Conservation (phyloP, 2,113 vertebrate species). For the Mungos mungo region DNA sequence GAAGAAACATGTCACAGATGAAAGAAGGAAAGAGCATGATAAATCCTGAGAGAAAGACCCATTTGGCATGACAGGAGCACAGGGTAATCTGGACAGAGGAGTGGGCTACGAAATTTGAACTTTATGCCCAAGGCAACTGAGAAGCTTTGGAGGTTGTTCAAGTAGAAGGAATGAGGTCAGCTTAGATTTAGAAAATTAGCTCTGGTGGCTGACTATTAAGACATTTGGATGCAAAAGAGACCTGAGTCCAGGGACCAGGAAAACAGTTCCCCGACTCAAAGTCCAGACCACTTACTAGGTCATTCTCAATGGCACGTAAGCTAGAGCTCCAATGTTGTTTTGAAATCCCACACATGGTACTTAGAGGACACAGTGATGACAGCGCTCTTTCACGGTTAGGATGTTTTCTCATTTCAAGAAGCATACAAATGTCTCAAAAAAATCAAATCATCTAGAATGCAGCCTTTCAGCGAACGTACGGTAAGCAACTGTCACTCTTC, state of each 20-base stretch:
- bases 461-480: conserved; percentile 16
- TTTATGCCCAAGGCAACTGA: not conserved
- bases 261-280: not conserved
- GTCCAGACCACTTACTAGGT: not conserved
- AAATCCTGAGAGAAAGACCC: not conserved
- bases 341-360: not conserved
- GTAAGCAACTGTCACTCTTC: conserved; percentile 62
- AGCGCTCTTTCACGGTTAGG: not conserved
- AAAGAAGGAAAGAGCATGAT: not conserved
- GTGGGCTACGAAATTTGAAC: not conserved
- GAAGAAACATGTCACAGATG: not conserved
- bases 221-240: not conserved
- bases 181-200: not conserved
- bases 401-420: conserved; percentile 63
- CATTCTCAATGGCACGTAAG: not conserved
- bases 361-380: not conserved
- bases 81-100: not conserved
- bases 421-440: conserved; percentile 29
- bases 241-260: not conserved
- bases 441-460: not conserved
- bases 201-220: not conserved
- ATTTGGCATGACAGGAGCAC: not conserved
- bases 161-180: not conserved
- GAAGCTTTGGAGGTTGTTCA: not conserved
- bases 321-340: not conserved